phyloP scores from a whole-genome alignment of 1,140 invertebrate genomes.

The Ceratoteleas bidentatus region DNA sequence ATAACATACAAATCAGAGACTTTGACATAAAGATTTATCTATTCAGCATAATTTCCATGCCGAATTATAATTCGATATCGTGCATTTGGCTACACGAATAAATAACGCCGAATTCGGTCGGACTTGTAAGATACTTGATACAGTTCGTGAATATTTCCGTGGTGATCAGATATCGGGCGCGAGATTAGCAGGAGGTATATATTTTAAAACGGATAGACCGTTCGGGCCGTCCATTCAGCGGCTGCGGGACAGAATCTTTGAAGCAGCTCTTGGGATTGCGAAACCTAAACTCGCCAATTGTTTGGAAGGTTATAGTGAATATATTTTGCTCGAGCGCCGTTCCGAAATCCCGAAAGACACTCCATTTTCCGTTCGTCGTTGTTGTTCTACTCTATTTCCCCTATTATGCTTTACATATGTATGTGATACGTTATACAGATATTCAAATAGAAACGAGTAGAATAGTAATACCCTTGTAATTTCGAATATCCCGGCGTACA shows the following conservation, averaged over 20 bases:
- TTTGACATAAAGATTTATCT: too few species aligned
- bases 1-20: too few species aligned
- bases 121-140: slow-evolving; percentile 16
- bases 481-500: slow-evolving; percentile 15
- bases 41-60: too few species aligned
- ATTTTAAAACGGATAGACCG: slow-evolving; percentile 32
- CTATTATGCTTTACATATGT: slow-evolving; percentile 45
- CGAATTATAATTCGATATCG: too few species aligned
- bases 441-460: slow-evolving; percentile 34
- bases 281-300: slow-evolving; percentile 46
- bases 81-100: too few species aligned
- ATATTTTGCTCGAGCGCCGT: slow-evolving; percentile 34
- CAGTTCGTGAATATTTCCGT: slow-evolving; percentile 26
- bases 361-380: slow-evolving; percentile 42
- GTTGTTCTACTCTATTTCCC: slow-evolving; percentile 40
- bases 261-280: slow-evolving; percentile 34
- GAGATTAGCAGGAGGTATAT: slow-evolving; percentile 18
- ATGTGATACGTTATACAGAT: slow-evolving; percentile 44
- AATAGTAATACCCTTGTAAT: slow-evolving; percentile 26
- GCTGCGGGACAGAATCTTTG: slow-evolving; percentile 29
- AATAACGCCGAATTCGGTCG: too few species aligned
- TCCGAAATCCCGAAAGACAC: slow-evolving; percentile 44
- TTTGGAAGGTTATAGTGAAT: slow-evolving; percentile 53
- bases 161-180: slow-evolving; percentile 18
- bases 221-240: not conserved